Percentiles rank a stretch among this genome's conserved stretches.
Conservation (phyloP, 2,888 invertebrate species). For the Nemurella pictetii region DNA sequence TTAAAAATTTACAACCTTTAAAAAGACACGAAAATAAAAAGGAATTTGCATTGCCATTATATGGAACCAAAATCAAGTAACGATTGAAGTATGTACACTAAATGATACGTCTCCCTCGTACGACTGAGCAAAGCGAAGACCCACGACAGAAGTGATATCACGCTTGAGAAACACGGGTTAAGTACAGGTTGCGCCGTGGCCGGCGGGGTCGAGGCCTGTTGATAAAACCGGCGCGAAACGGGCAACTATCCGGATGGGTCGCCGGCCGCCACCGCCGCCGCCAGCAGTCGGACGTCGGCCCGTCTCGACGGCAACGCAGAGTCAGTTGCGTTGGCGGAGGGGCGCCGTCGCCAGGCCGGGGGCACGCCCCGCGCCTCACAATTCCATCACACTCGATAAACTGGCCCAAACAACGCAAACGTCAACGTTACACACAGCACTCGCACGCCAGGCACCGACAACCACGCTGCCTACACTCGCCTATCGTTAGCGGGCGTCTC, state of each 20-base stretch:
- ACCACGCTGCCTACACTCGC: too few relatives aligned
- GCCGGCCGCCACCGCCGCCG: not conserved
- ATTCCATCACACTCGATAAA: constrained; percentile 42
- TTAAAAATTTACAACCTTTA: not conserved
- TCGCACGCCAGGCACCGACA: too few relatives aligned
- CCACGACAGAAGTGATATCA: too few relatives aligned
- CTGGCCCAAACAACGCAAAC: constrained; percentile 36
- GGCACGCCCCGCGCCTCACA: constrained; percentile 33
- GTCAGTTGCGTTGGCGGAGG: not conserved
- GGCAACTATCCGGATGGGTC: not conserved
- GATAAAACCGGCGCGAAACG: too few relatives aligned
- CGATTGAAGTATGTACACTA: too few relatives aligned
- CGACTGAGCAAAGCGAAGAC: too few relatives aligned
- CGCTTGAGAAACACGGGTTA: too few relatives aligned
- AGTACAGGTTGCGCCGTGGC: too few relatives aligned
- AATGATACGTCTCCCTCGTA: too few relatives aligned
- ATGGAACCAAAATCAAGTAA: not conserved
- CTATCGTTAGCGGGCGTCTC: too few relatives aligned
- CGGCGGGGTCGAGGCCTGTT: too few relatives aligned
- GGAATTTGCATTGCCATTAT: not conserved
- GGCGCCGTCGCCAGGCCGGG: constrained; percentile 22
- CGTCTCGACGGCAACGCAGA: not conserved
- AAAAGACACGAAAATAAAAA: not conserved
- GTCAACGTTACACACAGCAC: not conserved
- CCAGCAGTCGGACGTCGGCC: not conserved